Percentiles rank a stretch among this genome's conserved stretches.
Evolutionary conservation across 2,797 vertebrate species (phyloP).

Genomic region (Nyctibius grandis): DNA sequence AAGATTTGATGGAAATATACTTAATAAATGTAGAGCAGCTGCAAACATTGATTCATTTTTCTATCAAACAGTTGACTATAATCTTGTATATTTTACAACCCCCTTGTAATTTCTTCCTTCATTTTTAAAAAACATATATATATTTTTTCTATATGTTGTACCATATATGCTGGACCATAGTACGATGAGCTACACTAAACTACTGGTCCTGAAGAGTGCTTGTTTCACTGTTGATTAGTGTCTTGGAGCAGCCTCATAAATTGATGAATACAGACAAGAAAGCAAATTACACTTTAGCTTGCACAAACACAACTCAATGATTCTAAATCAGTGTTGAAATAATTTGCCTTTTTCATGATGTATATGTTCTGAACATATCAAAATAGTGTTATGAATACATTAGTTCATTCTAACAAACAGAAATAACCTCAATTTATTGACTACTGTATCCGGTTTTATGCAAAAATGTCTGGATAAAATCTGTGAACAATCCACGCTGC

Average conservation of each 20-base stretch:
- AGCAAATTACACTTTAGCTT: constrained; percentile 70
- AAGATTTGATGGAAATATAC: not conserved
- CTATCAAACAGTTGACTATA: not conserved
- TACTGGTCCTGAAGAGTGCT: not conserved
- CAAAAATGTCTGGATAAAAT: not conserved
- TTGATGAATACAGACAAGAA: constrained; percentile 66
- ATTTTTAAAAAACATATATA: not conserved
- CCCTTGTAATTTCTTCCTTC: not conserved
- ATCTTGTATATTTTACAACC: not conserved
- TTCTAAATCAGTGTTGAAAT: constrained; percentile 70
- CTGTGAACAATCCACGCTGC: not conserved
- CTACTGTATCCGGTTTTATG: not conserved
- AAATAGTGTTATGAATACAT: not conserved
- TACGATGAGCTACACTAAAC: not conserved
- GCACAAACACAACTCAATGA: constrained; percentile 61
- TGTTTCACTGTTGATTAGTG: constrained; percentile 69
- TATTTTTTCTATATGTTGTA: not conserved
- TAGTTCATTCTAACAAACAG: not conserved
- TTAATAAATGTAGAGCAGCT: not conserved
- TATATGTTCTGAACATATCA: not conserved
- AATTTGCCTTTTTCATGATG: constrained; percentile 9
- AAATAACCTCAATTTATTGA: not conserved
- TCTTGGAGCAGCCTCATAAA: constrained; percentile 71
- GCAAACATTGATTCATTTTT: not conserved
- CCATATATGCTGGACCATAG: not conserved